Conservation (phyloP, 2,113 vertebrate species). For the Petaurus breviceps region DNA sequence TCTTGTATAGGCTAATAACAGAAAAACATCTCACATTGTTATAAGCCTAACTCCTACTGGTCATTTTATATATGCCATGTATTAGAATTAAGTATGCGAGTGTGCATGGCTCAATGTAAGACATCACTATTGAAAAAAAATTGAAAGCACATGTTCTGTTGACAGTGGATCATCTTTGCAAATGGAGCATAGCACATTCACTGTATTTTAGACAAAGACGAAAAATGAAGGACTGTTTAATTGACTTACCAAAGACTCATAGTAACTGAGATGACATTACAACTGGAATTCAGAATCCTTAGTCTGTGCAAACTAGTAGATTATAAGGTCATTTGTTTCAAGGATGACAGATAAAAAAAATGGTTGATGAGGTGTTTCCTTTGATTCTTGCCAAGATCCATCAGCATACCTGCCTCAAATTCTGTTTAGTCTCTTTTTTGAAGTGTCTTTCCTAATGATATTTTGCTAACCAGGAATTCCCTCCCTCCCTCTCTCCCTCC, state of each 20-base stretch:
- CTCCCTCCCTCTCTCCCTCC: background rate
- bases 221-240: background rate
- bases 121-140: background rate
- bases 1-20: background rate
- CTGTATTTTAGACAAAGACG: background rate
- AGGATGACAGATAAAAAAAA: background rate
- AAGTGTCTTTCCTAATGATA: background rate
- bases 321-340: background rate
- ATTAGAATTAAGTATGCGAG: background rate
- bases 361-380: background rate
- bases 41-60: background rate
- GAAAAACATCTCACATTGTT: background rate
- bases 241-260: background rate
- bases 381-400: background rate
- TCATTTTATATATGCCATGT: background rate
- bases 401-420: background rate
- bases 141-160: background rate
- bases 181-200: background rate
- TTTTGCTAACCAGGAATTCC: background rate
- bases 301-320: background rate
- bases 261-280: background rate
- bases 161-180: background rate
- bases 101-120: background rate
- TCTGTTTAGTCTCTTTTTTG: constrained; percentile 7
- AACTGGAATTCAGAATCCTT: background rate